Evolutionary conservation across 2,797 vertebrate species (phyloP).

Genomic region (Chaenodraco wilsoni): DNA sequence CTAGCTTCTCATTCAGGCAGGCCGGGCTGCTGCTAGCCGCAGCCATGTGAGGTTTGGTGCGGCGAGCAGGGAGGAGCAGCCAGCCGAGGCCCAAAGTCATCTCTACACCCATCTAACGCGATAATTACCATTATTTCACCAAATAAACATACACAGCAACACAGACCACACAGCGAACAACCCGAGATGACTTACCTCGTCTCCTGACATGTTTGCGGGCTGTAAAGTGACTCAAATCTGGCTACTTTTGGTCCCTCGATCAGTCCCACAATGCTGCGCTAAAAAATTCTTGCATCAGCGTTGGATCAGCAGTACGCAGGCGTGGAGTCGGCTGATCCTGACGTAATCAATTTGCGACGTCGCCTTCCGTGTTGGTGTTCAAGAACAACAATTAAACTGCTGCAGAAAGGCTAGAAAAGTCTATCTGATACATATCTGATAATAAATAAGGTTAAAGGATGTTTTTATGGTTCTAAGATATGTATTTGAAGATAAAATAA

Average conservation of each 20-base stretch:
- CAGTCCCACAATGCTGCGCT: slow-evolving; percentile 48
- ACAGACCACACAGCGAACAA: rapidly evolving
- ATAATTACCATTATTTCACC: background rate
- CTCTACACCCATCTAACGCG: slow-evolving; percentile 5
- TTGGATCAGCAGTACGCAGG: slow-evolving; percentile 52
- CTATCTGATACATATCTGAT: too few species aligned
- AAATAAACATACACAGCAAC: background rate
- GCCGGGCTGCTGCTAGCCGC: slow-evolving; percentile 33
- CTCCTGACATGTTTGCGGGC: slow-evolving; percentile 80
- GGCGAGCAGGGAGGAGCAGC: slow-evolving; percentile 46
- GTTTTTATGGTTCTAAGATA: too few species aligned
- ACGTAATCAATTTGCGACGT: slow-evolving; percentile 56
- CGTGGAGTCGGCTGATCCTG: slow-evolving; percentile 28
- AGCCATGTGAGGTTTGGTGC: slow-evolving; percentile 75
- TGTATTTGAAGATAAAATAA: too few species aligned
- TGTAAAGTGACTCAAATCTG: slow-evolving; percentile 15
- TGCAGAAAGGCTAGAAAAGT: slow-evolving; percentile 3
- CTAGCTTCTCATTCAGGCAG: background rate
- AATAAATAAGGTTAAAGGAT: too few species aligned
- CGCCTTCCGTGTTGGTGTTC: too few species aligned
- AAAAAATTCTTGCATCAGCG: slow-evolving; percentile 80
- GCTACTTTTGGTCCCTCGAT: slow-evolving; percentile 32
- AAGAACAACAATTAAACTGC: background rate
- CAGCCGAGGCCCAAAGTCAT: slow-evolving; percentile 69
- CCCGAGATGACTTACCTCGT: slow-evolving; percentile 71